Percentiles rank a stretch among this genome's conserved stretches.
Conservation (phyloP, 2,888 invertebrate genomes). For the Busseola fusca region DNA sequence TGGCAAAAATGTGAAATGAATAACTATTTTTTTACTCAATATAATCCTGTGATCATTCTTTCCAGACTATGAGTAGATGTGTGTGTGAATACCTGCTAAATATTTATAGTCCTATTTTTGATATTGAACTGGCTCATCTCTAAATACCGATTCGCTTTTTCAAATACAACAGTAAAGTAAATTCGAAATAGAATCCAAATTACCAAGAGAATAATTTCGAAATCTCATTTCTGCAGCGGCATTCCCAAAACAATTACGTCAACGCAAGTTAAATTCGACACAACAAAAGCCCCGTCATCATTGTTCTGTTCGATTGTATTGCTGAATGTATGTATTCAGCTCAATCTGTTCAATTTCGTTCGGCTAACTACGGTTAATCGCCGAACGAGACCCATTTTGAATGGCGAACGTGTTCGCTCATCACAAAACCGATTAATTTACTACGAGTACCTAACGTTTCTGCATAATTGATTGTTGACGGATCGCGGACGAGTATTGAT, state of each 20-base stretch:
- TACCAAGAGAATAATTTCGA: not conserved
- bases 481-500: slow-evolving; percentile 13
- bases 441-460: slow-evolving; percentile 4
- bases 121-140: not conserved
- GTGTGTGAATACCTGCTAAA: too few relatives aligned
- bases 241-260: slow-evolving; percentile 20
- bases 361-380: slow-evolving; percentile 30
- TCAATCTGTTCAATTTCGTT: slow-evolving; percentile 40
- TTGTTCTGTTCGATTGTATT: slow-evolving; percentile 35
- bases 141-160: not conserved
- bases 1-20: not conserved
- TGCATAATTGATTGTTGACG: slow-evolving; percentile 43
- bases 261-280: slow-evolving; percentile 19
- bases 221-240: not conserved
- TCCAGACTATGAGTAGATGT: too few relatives aligned
- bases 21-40: too few relatives aligned
- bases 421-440: slow-evolving; percentile 50
- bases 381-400: slow-evolving; percentile 37
- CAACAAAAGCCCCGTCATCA: slow-evolving; percentile 28
- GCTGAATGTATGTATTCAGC: slow-evolving; percentile 30
- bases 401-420: slow-evolving; percentile 31
- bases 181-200: not conserved
- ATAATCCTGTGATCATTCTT: too few relatives aligned
- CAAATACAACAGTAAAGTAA: not conserved
- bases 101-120: not conserved